Evolutionary conservation across 2,888 invertebrate species (phyloP), one percentile per base, ranked within the genome.

Genomic region (Zele albiditarsus): DNA sequence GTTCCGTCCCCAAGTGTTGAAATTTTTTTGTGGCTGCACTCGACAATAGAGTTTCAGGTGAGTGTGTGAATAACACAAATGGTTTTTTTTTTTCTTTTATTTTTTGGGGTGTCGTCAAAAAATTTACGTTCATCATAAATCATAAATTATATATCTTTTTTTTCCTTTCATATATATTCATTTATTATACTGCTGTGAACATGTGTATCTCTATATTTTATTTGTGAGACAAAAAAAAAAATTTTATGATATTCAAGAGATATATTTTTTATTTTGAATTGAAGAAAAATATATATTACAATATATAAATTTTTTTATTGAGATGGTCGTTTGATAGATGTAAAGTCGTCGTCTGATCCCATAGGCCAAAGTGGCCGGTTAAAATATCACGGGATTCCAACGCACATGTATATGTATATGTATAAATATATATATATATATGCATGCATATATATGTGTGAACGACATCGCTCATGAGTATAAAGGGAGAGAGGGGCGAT

Each of bases 311-410:
- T 53, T 53, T 53, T 46, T 53, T 53, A 53, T 53, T 53, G 53
- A 53, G 53, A 53, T 53, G 20, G 53, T 53, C 53, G 53, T 53
- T 53, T 53, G 53, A 53, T 53, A 53, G 53, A 53, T 53, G 53
- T 53, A 53, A 53, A 53, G 53, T 53, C 53, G 20, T 53, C 23
- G 53, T 53, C 53, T 53, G 53, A 53, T 53, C 53, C 33, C 33
- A 28, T 33, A 28, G 33, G 63, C 33, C 33, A 33, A 63, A 63
- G 33, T 63, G 63, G 63, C 31, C 33, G 31, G 63, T 63, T 63
- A 63, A 63, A 63, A 31, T 33, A 31, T 63, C 63, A 63, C 31
- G 33, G 33, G 63, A 63, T 63, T 63, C 33, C 31, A 33, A 20
- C 20, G 20, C 53, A 53, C 53, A 53, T 20, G 20, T 20, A 53